These are phyloP conservation scores for Musca domestica DNA, from an alignment of 1,140 invertebrate genomes.

Conservation along the genomic window DNA sequence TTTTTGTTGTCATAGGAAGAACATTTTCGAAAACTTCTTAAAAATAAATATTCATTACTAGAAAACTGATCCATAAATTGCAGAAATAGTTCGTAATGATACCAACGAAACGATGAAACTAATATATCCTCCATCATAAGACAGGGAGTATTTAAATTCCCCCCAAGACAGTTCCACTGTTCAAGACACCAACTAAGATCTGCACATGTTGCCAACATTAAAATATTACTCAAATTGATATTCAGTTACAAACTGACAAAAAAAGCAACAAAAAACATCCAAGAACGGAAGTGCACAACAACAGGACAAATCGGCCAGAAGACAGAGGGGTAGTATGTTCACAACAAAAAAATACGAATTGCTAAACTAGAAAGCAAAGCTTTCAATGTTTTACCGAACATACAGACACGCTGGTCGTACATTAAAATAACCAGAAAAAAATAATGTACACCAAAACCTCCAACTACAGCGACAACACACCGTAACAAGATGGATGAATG, in stretches of 20 bases:
- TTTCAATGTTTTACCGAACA: too few species aligned
- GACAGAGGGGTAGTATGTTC: background rate
- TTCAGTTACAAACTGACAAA: slow-evolving; percentile 1
- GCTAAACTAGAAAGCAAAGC: too few species aligned
- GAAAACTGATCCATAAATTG: too few species aligned
- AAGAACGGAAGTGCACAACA: background rate
- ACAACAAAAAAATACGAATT: background rate
- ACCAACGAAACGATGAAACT: too few species aligned
- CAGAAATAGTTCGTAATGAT: too few species aligned
- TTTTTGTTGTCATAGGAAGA: too few species aligned
- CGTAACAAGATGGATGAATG: slow-evolving; percentile 3
- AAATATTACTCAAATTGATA: slow-evolving; percentile 30
- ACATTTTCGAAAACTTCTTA: too few species aligned
- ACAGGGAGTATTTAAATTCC: background rate
- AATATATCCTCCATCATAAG: too few species aligned
- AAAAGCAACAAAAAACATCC: background rate
- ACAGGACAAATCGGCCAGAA: background rate
- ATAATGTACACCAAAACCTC: background rate
- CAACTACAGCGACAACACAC: background rate
- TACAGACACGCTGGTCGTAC: too few species aligned
- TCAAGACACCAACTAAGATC: slow-evolving; percentile 1
- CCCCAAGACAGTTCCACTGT: background rate
- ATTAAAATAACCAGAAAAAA: too few species aligned
- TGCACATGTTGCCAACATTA: slow-evolving; percentile 26
- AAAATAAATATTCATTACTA: too few species aligned